Conservation (phyloP, 2,113 vertebrate species). For the Neotragus pygmaeus region DNA sequence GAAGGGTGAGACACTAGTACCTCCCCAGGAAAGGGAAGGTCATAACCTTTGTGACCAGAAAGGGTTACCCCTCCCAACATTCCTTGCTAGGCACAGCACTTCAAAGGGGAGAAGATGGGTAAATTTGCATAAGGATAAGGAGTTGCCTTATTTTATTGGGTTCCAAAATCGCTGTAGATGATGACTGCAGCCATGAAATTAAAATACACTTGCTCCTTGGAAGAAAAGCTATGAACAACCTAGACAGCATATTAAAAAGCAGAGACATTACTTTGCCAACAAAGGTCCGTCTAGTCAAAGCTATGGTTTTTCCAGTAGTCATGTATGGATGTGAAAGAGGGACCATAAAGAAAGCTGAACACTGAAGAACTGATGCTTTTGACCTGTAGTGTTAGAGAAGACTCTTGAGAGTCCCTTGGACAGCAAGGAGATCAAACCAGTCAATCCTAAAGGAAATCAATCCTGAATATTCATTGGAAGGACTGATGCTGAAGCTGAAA, state of each 20-base stretch:
- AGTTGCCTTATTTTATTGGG: not conserved
- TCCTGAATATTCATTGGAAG: not conserved
- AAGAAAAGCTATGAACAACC: not conserved
- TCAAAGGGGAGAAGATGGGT: not conserved
- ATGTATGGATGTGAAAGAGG: not conserved
- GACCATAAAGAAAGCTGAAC: not conserved
- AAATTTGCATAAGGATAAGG: not conserved
- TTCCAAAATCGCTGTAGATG: not conserved
- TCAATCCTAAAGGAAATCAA: not conserved
- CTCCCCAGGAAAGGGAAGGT: fast-evolving
- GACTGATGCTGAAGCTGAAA: not conserved
- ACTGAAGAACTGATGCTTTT: not conserved
- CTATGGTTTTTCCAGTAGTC: not conserved
- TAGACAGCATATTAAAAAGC: not conserved
- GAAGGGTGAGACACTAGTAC: not conserved
- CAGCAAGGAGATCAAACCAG: not conserved
- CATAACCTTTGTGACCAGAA: not conserved
- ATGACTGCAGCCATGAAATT: not conserved
- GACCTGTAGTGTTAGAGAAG: not conserved
- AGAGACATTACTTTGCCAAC: not conserved
- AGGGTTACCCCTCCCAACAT: not conserved
- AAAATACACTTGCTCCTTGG: not conserved
- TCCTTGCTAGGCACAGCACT: too few relatives aligned
- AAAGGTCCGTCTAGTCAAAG: not conserved
- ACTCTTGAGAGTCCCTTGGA: not conserved